Conservation (phyloP, 2,113 vertebrate species). For the Myiozetetes cayanensis region DNA sequence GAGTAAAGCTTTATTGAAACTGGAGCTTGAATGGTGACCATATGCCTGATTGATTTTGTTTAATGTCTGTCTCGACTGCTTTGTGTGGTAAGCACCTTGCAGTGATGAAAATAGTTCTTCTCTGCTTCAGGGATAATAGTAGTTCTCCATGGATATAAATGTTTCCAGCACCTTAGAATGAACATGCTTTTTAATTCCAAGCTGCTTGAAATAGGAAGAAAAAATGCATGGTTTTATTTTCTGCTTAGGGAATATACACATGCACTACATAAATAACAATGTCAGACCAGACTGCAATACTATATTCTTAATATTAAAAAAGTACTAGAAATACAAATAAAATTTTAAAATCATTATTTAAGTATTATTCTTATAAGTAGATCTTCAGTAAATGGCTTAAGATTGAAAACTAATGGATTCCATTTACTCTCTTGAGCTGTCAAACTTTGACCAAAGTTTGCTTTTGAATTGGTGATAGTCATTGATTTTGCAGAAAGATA, state of each 20-base stretch:
- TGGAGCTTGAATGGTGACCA: background rate
- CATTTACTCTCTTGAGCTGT: background rate
- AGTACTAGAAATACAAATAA: background rate
- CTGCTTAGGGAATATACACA: background rate
- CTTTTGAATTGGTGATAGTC: background rate
- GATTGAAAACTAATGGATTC: background rate
- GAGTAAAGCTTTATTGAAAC: background rate
- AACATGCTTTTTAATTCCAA: background rate
- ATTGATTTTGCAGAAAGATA: background rate
- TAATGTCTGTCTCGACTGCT: background rate
- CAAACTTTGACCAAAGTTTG: background rate
- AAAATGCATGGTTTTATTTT: background rate
- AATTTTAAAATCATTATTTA: background rate
- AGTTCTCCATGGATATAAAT: background rate
- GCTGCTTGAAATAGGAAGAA: background rate
- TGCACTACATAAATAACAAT: background rate
- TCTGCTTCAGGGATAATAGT: background rate
- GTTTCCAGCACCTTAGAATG: background rate
- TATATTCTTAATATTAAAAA: background rate
- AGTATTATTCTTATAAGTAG: background rate
- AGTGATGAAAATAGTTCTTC: background rate
- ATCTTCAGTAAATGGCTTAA: background rate
- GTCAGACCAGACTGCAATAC: background rate
- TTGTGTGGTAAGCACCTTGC: background rate
- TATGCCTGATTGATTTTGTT: background rate